Conservation (phyloP, 2,888 invertebrate species). For the Drosophila peninsularis region DNA sequence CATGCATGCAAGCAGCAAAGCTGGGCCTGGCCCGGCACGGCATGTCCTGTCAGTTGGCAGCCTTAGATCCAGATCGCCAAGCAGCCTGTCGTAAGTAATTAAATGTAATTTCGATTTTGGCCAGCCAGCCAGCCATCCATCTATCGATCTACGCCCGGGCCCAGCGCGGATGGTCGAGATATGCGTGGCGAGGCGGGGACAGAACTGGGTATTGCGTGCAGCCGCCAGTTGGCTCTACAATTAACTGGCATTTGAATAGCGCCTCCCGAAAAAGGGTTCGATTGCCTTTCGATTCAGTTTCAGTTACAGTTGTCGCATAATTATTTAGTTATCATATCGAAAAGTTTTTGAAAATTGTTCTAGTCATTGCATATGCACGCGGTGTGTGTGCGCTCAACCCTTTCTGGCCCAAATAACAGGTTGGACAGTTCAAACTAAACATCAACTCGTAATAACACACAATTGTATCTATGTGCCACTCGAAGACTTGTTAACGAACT, state of each 20-base stretch:
- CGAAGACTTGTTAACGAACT: constrained; percentile 76
- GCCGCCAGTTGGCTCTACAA: constrained; percentile 37
- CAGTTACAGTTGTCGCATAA: constrained; percentile 34
- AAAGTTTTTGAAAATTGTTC: constrained; percentile 26
- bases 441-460: constrained; percentile 42
- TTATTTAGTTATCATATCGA: constrained; percentile 48
- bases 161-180: constrained; percentile 10
- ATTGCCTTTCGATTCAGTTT: constrained; percentile 13
- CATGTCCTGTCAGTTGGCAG: constrained; percentile 55
- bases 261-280: constrained; percentile 33
- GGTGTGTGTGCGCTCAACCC: constrained; percentile 42
- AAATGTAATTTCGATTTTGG: constrained; percentile 57
- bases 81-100: constrained; percentile 69
- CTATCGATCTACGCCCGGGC: constrained; percentile 43
- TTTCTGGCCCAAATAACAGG: constrained; percentile 46
- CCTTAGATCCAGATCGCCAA: constrained; percentile 51
- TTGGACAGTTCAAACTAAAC: constrained; percentile 46
- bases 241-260: constrained; percentile 40
- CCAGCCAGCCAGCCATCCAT: constrained; percentile 37
- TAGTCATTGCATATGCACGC: constrained; percentile 7
- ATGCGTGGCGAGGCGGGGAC: constrained; percentile 29
- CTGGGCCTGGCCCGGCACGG: constrained; percentile 9
- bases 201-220: constrained; percentile 43
- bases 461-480: constrained; percentile 27
- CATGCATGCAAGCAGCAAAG: constrained; percentile 5